These are phyloP conservation scores for Oscheius sp. DNA, from an alignment of 2,888 invertebrate species.

Conservation along the genomic window DNA sequence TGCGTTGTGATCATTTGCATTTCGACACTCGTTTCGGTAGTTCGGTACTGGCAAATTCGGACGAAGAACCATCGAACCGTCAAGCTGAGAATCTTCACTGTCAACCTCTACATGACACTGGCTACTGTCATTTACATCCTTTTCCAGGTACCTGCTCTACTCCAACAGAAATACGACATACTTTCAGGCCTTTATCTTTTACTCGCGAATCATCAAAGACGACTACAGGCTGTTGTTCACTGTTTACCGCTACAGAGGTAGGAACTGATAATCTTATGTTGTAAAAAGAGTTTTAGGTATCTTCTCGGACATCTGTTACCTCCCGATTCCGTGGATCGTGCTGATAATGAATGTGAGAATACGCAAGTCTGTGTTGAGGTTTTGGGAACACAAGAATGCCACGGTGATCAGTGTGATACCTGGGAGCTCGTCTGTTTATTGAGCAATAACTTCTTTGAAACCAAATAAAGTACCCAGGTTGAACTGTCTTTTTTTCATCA, in stretches of 20 bases:
- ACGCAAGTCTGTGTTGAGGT: neutral
- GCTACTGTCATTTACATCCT: slow-evolving; percentile 10
- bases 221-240: slow-evolving; percentile 3
- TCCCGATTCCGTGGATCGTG: slow-evolving; percentile 22
- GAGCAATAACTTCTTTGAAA: too few species aligned
- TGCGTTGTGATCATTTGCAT: slow-evolving; percentile 3
- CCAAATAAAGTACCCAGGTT: too few species aligned
- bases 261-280: neutral
- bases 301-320: slow-evolving; percentile 19
- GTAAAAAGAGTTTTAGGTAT: neutral
- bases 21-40: neutral
- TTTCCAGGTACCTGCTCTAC: neutral
- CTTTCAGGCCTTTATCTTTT: slow-evolving; percentile 1
- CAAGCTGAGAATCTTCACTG: neutral
- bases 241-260: slow-evolving; percentile 12
- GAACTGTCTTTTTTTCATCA: too few species aligned
- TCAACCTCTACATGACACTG: slow-evolving; percentile 6
- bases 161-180: neutral
- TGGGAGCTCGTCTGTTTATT: too few species aligned
- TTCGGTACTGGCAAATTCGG: slow-evolving; percentile 6
- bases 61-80: neutral
- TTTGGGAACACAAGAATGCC: too few species aligned
- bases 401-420: too few species aligned
- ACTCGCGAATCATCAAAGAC: neutral
- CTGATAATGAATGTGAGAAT: slow-evolving; percentile 8